Evolutionary conservation across 2,113 vertebrate genomes (phyloP).

Genomic region (Gadus macrocephalus): DNA sequence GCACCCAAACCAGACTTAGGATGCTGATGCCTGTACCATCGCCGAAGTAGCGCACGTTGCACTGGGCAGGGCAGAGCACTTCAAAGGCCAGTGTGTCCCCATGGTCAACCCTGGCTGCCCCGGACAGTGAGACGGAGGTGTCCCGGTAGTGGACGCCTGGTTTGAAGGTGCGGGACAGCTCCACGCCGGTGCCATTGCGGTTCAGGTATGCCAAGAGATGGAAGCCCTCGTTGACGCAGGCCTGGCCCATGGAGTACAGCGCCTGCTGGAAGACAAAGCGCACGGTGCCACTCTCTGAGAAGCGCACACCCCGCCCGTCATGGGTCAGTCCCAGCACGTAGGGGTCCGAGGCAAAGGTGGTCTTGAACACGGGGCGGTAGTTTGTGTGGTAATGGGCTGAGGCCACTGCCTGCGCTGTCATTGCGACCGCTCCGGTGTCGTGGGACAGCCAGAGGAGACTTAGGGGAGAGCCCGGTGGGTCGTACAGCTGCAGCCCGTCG

Average conservation of each 20-base stretch:
- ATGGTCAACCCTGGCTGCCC: constrained; percentile 63
- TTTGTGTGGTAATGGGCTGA: constrained; percentile 80
- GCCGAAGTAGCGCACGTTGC: constrained; percentile 80
- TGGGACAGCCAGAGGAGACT: constrained; percentile 86
- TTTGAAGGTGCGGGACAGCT: constrained; percentile 75
- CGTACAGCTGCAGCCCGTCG: constrained; percentile 72
- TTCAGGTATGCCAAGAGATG: constrained; percentile 77
- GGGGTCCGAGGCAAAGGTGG: constrained; percentile 76
- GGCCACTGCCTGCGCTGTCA: constrained; percentile 76
- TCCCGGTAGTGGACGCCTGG: constrained; percentile 84
- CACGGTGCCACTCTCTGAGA: constrained; percentile 76
- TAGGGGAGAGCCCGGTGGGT: constrained; percentile 63
- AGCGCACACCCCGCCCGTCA: constrained; percentile 76
- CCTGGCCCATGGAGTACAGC: constrained; percentile 81
- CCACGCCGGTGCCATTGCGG: constrained; percentile 74
- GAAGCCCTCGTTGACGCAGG: constrained; percentile 78
- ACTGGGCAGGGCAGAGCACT: constrained; percentile 79
- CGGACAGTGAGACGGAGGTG: constrained; percentile 79
- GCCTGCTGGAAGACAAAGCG: constrained; percentile 84
- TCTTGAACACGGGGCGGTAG: constrained; percentile 78
- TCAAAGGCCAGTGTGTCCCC: constrained; percentile 80
- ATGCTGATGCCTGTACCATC: constrained; percentile 77
- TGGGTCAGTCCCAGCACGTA: constrained; percentile 78
- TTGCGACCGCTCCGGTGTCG: constrained; percentile 80
- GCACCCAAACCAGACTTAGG: constrained; percentile 84